Base-by-base conservation (phyloP, 2,888 invertebrate species). In the Cataglyphis albicans region DNA sequence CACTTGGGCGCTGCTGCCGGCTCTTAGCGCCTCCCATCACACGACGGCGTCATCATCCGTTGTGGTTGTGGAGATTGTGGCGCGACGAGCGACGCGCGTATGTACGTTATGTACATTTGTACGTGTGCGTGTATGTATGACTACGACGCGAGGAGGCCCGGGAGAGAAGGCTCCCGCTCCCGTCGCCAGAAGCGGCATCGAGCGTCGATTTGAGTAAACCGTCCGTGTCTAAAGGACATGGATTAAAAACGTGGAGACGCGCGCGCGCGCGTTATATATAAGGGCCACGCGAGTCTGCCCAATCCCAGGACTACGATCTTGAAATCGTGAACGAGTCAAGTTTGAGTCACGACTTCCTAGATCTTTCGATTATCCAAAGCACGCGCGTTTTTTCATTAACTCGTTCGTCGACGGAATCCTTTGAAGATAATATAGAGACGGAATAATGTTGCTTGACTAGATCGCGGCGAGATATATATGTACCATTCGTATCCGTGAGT, bases 1-100 rank as follows among this genome's bases (percentile, higher is more conserved):
- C 84, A 89, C 88, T 84, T 78, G 89, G 86, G 88, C 88, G 83
- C 88, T 72, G 84, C 81, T 82, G 61, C 86, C 75, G 72, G 57
- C 41, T 48, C 25, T 18, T 48, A 18, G 29, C 65, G 55, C 74
- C 70, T 68, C 81, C 78, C 84, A 78, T 86, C 73, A 81, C 83
- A 32, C 18, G 32, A 32, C 35, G 63, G 18, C 61, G 61, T 87
- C 61, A 29, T 87, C 73, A 59, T 82, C 67, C 80, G 65, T 6
- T 21, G 38, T 38, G 2, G 9, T 9, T 21, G 4, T 32, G 10
- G 15, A 5, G 32, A 15, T 7, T 9, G 29, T 48, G 67, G 44
- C 67, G 67, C 44, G 25, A 67, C 38, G 21, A 21, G n/a, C 64
- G 64, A 21, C 32, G 5, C 29, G 9, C 21, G 65, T 38, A 38